Base-by-base conservation (phyloP, 2,113 vertebrate genomes). In the Pogona vitticeps region DNA sequence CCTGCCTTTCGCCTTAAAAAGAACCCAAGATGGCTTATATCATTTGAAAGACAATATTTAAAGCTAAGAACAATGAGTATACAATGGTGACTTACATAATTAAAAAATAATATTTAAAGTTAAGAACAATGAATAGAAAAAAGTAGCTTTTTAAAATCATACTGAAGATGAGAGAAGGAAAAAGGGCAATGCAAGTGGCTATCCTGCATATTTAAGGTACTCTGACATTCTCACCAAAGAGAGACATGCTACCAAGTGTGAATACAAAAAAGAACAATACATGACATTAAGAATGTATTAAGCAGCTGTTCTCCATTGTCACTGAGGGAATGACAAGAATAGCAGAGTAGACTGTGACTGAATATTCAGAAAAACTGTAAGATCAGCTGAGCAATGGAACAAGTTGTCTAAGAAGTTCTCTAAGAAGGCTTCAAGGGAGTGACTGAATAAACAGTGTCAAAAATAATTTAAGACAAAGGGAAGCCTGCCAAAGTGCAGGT, bases 321-420 rank as follows among this genome's bases (percentile, higher is more conserved):
- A 76, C 58, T 33, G 59, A 84, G 71, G 36, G 36, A 84, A 84
- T 63, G 36, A 46, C 58, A 84, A 46, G 38, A 63, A 73, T 18
- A 84, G 9, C 58, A 84, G 58, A 28, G 58, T 46, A 26, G 58
- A 58, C 56, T 46, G 38, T 65, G 59, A 65, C 58, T 65, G 71
- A 76, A 63, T 36, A 42, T 84, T 84, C 73, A 56, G 82, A 75
- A 84, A 84, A 84, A 40, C 23, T 72, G 13, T 83, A 73, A 31
- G 70, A 84, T 33, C 72, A 84, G 58, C 83, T 84, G 83, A 84
- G 59, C 72, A 65, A 84, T 76, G 72, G 83, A 84, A 76, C 72
- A 76, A 76, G 59, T 76, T 84, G 40, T 65, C 72, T 84, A 65
- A 58, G 72, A 76, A 65, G 71, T 65, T 84, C 83, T 84, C 83